A percentile compares a stretch with the other conserved stretches of the same genome.
Conservation (phyloP, 2,113 vertebrate species). For the Nothobranchius furzeri region DNA sequence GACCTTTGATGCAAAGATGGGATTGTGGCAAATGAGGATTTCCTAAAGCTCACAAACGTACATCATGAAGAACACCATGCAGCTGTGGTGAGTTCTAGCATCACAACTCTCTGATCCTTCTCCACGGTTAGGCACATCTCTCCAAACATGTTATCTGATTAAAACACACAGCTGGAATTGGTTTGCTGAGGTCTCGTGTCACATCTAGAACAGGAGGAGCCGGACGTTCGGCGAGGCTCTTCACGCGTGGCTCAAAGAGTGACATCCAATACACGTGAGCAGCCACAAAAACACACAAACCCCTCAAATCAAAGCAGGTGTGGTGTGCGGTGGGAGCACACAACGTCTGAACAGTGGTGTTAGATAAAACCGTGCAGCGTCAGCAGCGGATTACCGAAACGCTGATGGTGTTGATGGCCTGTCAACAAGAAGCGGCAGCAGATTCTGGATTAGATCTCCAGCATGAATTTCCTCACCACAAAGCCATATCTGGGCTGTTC, state of each 20-base stretch:
- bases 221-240: conserved; percentile 3
- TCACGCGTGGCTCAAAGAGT: conserved; percentile 21
- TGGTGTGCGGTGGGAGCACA: conserved; percentile 16
- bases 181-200: conserved; percentile 38
- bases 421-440: conserved; percentile 56
- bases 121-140: conserved; percentile 33
- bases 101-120: conserved; percentile 45
- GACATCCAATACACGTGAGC: conserved; percentile 45
- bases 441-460: neutral
- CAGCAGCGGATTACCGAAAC: conserved; percentile 75
- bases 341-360: conserved; percentile 13
- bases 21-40: neutral
- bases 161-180: conserved; percentile 50
- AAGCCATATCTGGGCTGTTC: neutral
- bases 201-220: conserved; percentile 33
- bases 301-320: conserved; percentile 20
- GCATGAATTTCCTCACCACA: neutral
- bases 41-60: too few species aligned
- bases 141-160: conserved; percentile 41
- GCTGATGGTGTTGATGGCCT: conserved; percentile 83
- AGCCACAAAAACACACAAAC: conserved; percentile 25
- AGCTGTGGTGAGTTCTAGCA: neutral
- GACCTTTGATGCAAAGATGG: conserved; percentile 19
- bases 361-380: conserved; percentile 69
- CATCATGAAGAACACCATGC: neutral